A percentile compares a stretch with the other conserved stretches of the same genome.
phyloP scores from a whole-genome alignment of 2,797 vertebrate genomes.

The Cottoperca gobio region DNA sequence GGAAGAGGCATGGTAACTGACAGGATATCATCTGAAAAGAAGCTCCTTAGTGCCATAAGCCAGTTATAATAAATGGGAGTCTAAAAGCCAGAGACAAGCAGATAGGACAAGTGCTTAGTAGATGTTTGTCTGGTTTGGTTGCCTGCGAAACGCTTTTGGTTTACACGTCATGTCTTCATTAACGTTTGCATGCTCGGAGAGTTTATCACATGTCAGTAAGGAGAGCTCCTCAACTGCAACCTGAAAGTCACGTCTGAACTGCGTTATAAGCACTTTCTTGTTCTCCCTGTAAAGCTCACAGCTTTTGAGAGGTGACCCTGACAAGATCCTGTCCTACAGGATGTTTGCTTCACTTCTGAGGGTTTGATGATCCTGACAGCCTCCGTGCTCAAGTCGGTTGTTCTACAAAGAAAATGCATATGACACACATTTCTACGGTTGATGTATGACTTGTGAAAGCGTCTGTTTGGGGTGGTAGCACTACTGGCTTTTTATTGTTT shows the following conservation, averaged over 20 bases:
- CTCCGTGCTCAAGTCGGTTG: background rate
- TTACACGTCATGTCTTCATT: constrained; percentile 4
- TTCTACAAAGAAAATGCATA: constrained; percentile 10
- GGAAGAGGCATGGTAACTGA: constrained; percentile 49
- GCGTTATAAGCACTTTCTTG: background rate
- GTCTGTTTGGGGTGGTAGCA: constrained; percentile 16
- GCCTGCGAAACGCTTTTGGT: background rate
- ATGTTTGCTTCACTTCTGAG: constrained; percentile 46
- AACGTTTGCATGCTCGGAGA: background rate
- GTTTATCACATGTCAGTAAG: constrained; percentile 14
- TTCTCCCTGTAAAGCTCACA: constrained; percentile 6
- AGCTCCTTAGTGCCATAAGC: constrained; percentile 35
- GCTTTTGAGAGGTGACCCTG: constrained; percentile 38
- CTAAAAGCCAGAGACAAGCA: constrained; percentile 18
- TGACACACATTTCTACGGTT: background rate
- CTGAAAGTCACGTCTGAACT: constrained; percentile 17
- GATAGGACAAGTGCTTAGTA: background rate
- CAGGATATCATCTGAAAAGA: constrained; percentile 58
- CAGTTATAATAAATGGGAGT: constrained; percentile 37
- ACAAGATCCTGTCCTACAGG: constrained; percentile 46
- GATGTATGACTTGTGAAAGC: constrained; percentile 45
- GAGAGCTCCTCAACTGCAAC: constrained; percentile 24
- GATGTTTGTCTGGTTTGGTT: constrained; percentile 16
- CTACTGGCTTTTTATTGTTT: background rate
- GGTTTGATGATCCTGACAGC: constrained; percentile 52